Evolutionary conservation across 2,888 invertebrate species (phyloP).

Genomic region (Syrphus vitripennis): DNA sequence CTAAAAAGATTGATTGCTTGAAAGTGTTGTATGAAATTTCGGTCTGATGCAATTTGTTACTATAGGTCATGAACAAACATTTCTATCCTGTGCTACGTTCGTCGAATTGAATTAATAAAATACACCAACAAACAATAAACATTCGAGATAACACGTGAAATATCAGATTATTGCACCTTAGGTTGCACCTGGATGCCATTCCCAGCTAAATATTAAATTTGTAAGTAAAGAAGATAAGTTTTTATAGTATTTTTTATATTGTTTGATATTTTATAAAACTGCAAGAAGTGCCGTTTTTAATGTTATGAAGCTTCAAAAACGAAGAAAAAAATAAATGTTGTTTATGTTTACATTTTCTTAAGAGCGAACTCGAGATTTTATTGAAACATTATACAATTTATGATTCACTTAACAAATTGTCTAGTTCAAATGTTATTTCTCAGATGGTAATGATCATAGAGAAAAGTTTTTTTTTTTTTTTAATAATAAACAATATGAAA

Average conservation of each 20-base stretch:
- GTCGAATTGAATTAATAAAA: constrained; percentile 2
- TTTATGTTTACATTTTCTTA: too few species aligned
- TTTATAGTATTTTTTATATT: neutral
- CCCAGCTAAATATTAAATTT: neutral
- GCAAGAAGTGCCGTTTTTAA: too few species aligned
- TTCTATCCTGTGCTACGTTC: neutral
- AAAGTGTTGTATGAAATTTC: constrained; percentile 26
- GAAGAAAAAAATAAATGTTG: too few species aligned
- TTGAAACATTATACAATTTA: too few species aligned
- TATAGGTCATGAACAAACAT: constrained; percentile 22
- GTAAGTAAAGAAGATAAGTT: neutral
- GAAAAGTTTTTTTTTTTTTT: too few species aligned
- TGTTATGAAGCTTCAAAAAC: too few species aligned
- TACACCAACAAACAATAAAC: neutral
- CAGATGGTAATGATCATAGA: too few species aligned
- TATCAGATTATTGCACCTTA: neutral
- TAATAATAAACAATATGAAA: too few species aligned
- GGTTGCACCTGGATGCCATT: neutral
- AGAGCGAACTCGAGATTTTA: too few species aligned
- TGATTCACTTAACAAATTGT: too few species aligned
- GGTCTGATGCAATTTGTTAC: constrained; percentile 30
- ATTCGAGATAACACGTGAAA: neutral
- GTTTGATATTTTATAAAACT: too few species aligned
- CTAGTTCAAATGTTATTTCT: too few species aligned
- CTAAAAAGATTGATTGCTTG: neutral